Evolutionary conservation across 2,113 vertebrate species (phyloP).

Genomic region (Carlito syrichta): DNA sequence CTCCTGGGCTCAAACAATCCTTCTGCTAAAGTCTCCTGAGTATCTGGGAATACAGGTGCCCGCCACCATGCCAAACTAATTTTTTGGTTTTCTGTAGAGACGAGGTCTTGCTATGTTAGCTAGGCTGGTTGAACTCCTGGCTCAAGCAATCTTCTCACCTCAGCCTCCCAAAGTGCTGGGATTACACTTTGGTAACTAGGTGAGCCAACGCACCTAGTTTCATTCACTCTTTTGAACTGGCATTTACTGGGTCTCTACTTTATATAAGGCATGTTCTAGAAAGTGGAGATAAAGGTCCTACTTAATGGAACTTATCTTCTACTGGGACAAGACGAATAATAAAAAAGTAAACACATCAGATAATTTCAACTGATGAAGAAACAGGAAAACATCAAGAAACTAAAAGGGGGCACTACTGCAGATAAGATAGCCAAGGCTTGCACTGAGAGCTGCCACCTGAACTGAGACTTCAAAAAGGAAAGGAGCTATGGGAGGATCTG

Average conservation of each 20-base stretch:
- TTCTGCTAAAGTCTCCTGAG: no score
- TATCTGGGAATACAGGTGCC: no score
- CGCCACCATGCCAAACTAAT: no score
- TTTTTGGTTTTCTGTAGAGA: no score
- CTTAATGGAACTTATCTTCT: background rate
- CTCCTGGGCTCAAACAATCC: no score
- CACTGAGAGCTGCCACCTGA: background rate
- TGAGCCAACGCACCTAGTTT: no score
- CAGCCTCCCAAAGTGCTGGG: no score
- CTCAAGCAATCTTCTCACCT: no score
- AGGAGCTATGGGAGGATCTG: background rate
- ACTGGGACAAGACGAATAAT: background rate
- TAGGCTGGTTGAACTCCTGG: no score
- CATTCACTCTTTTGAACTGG: fast-evolving
- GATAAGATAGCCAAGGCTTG: background rate
- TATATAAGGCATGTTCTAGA: background rate
- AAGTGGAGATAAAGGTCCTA: background rate
- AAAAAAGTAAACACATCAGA: background rate
- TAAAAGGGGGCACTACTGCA: background rate
- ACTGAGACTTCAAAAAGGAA: background rate
- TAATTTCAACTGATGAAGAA: background rate
- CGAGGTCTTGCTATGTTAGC: no score
- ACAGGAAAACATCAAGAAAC: background rate
- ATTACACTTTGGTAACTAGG: no score
- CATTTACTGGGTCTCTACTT: background rate